A percentile compares a stretch with the other conserved stretches of the same genome.
phyloP scores from a whole-genome alignment of 30 jellyfish, hydroid and myxozoan genomes.

The Hydractinia echinata region DNA sequence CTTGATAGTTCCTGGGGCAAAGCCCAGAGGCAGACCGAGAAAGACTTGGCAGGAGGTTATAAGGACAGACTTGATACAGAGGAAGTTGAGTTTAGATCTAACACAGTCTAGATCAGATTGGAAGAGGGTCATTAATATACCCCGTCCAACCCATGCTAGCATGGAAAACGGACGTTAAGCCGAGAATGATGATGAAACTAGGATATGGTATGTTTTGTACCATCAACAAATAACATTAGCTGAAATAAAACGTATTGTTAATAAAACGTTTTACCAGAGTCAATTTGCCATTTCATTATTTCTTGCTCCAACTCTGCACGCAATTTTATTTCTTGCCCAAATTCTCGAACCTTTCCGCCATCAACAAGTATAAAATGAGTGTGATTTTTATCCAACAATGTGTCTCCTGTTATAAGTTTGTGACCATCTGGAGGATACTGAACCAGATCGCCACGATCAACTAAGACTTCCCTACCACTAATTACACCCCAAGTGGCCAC shows the following conservation, averaged over 20 bases:
- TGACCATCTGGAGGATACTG: neutral
- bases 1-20: too few relatives aligned
- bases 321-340: conserved; percentile 17
- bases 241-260: neutral
- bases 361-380: conserved; percentile 28
- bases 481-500: conserved; percentile 14
- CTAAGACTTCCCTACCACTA: neutral
- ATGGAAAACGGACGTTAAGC: too few relatives aligned
- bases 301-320: conserved; percentile 14
- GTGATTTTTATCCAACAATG: conserved; percentile 16
- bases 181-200: too few relatives aligned
- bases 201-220: too few relatives aligned
- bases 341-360: conserved; percentile 9
- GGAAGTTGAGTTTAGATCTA: too few relatives aligned
- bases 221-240: too few relatives aligned
- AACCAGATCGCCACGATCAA: neutral
- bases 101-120: too few relatives aligned
- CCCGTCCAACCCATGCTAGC: too few relatives aligned
- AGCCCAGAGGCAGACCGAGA: too few relatives aligned
- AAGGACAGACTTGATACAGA: too few relatives aligned
- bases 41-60: too few relatives aligned
- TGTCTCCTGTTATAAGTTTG: neutral
- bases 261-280: neutral
- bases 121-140: too few relatives aligned
- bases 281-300: conserved; percentile 13